These are phyloP conservation scores for Mechanitis messenoides DNA, from an alignment of 2,888 invertebrate genomes.

Conservation along the genomic window DNA sequence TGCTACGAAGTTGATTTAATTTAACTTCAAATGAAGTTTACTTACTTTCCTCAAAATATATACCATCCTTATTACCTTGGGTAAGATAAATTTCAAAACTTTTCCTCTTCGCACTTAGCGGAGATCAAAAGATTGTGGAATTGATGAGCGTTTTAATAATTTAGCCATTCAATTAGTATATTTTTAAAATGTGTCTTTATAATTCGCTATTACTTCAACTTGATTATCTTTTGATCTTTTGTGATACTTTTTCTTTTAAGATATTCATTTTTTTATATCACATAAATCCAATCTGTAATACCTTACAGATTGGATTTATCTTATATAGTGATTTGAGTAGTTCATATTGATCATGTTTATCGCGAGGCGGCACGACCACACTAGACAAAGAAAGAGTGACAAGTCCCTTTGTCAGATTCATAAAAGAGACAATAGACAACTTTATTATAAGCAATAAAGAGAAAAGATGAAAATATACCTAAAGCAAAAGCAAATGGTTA, in stretches of 20 bases:
- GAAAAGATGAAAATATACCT: slow-evolving; percentile 1
- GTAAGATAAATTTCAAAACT: slow-evolving; percentile 30
- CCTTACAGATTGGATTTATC: no score
- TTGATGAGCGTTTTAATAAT: slow-evolving; percentile 14
- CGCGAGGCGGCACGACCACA: slow-evolving; percentile 5
- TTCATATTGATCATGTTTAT: slow-evolving; percentile 16
- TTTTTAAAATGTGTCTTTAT: not conserved
- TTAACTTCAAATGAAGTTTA: slow-evolving; percentile 27
- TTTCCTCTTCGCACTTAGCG: slow-evolving; percentile 29
- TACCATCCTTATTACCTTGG: slow-evolving; percentile 25
- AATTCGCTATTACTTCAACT: not conserved
- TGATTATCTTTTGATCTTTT: no score
- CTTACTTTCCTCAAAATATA: slow-evolving; percentile 19
- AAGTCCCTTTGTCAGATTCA: slow-evolving; percentile 15
- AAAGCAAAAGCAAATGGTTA: not conserved
- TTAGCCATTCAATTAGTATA: not conserved
- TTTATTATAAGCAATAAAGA: slow-evolving; percentile 16
- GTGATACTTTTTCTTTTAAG: no score
- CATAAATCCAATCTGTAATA: no score
- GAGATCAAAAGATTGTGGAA: slow-evolving; percentile 23
- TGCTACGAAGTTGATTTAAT: slow-evolving; percentile 14
- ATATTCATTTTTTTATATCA: no score
- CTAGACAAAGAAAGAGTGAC: slow-evolving; percentile 14
- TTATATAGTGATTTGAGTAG: not conserved
- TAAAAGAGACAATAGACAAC: slow-evolving; percentile 16